phyloP scores from a whole-genome alignment of 92 coral and sea anemone genomes.

The Ricordea florida region DNA sequence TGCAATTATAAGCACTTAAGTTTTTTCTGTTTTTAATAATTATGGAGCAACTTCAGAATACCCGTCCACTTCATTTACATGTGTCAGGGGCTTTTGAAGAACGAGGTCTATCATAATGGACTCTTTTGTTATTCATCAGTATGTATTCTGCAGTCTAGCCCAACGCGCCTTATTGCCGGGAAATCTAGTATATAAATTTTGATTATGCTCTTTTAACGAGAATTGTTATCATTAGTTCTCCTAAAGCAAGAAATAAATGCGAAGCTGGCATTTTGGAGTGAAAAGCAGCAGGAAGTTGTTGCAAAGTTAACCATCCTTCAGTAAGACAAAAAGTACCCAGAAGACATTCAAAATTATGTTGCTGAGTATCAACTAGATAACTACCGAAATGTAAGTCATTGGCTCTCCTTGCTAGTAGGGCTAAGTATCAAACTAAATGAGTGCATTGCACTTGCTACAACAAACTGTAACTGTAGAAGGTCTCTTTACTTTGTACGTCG shows the following conservation, averaged over 20 bases:
- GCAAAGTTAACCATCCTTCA: neutral
- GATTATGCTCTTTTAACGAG: neutral
- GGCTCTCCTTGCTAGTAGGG: neutral
- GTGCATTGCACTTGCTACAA: neutral
- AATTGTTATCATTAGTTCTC: neutral
- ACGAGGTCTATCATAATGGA: no score
- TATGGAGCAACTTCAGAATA: no score
- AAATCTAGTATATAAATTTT: no score
- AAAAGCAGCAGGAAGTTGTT: neutral
- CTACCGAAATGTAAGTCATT: slow-evolving; percentile 9
- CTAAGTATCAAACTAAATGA: neutral
- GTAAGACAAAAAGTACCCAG: neutral
- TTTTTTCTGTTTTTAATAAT: no score
- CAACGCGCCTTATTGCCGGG: no score
- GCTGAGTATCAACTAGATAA: slow-evolving; percentile 3
- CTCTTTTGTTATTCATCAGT: no score
- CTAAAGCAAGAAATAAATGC: neutral
- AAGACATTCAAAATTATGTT: neutral
- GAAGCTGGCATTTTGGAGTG: neutral
- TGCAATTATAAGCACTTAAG: no score
- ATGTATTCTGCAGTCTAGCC: no score
- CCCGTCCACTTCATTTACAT: no score
- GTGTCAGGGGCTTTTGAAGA: no score
- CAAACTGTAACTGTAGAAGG: neutral
- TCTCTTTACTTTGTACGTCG: neutral